Conservation (phyloP, 30 jellyfish, hydroid and myxozoan genomes). For the Pseudorhiza aurosa region DNA sequence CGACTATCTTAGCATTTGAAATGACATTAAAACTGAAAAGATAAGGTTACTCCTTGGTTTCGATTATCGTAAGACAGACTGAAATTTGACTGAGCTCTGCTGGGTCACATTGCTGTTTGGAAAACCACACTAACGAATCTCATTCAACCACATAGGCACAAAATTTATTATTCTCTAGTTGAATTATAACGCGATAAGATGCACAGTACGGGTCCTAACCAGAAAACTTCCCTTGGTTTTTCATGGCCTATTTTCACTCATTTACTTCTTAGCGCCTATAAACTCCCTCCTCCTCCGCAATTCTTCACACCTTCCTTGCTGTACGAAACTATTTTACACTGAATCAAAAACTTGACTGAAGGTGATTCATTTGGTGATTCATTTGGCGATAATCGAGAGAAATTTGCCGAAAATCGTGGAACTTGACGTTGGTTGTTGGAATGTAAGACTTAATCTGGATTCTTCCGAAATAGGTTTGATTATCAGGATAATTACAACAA, state of each 20-base stretch:
- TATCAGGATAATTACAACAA: too few species aligned
- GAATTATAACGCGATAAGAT: constrained; percentile 8
- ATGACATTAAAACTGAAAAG: neutral
- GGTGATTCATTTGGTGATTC: too few species aligned
- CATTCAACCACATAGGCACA: constrained; percentile 14
- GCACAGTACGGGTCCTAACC: constrained; percentile 38
- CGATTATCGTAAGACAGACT: neutral
- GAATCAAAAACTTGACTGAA: too few species aligned
- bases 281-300: too few species aligned
- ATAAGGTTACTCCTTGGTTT: neutral
- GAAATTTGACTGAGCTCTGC: neutral
- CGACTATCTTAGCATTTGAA: neutral
- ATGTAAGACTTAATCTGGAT: too few species aligned
- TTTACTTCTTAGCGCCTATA: neutral
- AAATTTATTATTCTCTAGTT: constrained; percentile 7
- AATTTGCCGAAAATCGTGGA: too few species aligned
- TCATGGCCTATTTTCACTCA: constrained; percentile 4
- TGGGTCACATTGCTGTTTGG: constrained; percentile 21
- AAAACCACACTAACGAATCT: constrained; percentile 28
- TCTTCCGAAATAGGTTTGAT: too few species aligned
- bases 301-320: too few species aligned
- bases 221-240: constrained; percentile 6
- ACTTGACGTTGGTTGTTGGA: too few species aligned
- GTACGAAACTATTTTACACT: too few species aligned
- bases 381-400: too few species aligned